These are phyloP conservation scores for Chaetodon trifascialis DNA, from an alignment of 2,113 vertebrate genomes.

Conservation along the genomic window DNA sequence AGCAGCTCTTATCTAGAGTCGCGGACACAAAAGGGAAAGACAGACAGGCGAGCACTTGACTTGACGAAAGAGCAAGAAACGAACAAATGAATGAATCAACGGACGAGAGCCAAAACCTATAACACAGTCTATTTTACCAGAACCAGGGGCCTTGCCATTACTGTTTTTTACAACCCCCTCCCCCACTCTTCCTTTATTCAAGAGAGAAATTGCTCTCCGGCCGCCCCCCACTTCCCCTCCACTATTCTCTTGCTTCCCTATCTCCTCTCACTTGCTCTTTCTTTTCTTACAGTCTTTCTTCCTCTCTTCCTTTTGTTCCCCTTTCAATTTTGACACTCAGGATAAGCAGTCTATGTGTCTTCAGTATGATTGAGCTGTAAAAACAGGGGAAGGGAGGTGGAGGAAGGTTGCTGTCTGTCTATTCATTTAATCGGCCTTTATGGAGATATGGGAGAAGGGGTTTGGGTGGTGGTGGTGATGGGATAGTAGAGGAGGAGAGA, in stretches of 20 bases:
- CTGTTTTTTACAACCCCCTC: constrained; percentile 85
- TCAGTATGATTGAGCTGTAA: constrained; percentile 99
- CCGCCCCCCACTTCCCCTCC: constrained; percentile 83
- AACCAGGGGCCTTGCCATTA: constrained; percentile 93
- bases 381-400: constrained; percentile 84
- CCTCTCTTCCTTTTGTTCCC: constrained; percentile 94
- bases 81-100: constrained; percentile 86
- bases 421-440: constrained; percentile 94
- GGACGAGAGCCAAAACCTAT: constrained; percentile 87
- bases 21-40: constrained; percentile 86
- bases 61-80: constrained; percentile 88
- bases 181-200: constrained; percentile 79
- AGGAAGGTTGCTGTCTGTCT: constrained; percentile 82
- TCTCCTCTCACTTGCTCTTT: constrained; percentile 72
- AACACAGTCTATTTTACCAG: constrained; percentile 94
- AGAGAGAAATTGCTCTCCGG: constrained; percentile 93
- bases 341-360: constrained; percentile 90
- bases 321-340: constrained; percentile 97
- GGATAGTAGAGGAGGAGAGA: constrained; percentile 39
- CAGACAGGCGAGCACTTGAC: constrained; percentile 92
- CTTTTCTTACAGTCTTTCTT: constrained; percentile 69
- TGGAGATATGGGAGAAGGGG: constrained; percentile 89
- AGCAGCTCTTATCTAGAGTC: constrained; percentile 91
- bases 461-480: constrained; percentile 50
- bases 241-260: constrained; percentile 88